Conservation (phyloP, 2,113 vertebrate species). For the Sceloporus tristichus region DNA sequence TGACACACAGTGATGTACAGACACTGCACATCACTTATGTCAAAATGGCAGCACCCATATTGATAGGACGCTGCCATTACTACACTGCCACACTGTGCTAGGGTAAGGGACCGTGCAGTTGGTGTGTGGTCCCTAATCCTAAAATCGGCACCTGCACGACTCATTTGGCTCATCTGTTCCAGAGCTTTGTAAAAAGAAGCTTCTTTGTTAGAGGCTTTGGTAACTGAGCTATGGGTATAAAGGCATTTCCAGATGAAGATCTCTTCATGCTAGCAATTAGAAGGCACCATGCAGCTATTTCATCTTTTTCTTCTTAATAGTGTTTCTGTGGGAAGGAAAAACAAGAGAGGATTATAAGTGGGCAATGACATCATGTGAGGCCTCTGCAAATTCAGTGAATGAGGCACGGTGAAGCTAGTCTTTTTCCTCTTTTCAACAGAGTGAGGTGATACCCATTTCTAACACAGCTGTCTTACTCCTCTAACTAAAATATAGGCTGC, state of each 20-base stretch:
- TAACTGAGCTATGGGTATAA: no score
- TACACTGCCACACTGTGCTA: no score
- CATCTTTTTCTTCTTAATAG: neutral
- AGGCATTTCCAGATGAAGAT: neutral
- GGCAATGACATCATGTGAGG: neutral
- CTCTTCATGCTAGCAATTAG: neutral
- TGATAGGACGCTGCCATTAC: no score
- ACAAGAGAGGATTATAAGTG: neutral
- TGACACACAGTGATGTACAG: no score
- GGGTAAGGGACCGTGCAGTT: no score
- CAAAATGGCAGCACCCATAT: no score
- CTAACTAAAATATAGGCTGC: slow-evolving; percentile 23
- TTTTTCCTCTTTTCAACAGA: slow-evolving; percentile 9
- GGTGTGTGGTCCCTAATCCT: no score
- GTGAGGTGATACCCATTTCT: slow-evolving; percentile 19
- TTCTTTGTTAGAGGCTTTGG: no score
- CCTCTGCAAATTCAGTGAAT: neutral
- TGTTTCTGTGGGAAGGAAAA: neutral
- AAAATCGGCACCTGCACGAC: no score
- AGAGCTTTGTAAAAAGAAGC: no score
- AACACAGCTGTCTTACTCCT: slow-evolving; percentile 21
- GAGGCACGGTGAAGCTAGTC: neutral
- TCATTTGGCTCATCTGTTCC: no score
- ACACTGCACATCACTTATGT: no score
- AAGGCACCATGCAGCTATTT: neutral